Evolutionary conservation across 2,113 vertebrate species (phyloP), one percentile per base, ranked within the genome.

Genomic region (Acrocephalus kingi): DNA sequence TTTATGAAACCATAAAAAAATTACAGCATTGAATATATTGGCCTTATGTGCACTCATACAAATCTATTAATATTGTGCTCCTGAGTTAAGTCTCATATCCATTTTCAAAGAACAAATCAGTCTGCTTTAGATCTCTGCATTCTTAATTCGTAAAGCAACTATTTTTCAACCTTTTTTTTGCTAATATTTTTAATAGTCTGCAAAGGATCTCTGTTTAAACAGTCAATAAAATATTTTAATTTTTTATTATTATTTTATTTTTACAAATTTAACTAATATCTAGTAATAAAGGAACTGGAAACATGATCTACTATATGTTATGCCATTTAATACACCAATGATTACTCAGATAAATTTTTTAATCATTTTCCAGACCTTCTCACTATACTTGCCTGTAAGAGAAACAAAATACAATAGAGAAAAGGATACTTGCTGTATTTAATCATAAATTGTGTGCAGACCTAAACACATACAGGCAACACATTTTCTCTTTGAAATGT

Each of bases 1-100:
- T 96, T 98, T 98, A 96, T 95, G 96, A 97, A 98, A 96, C 68
- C 71, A 97, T 95, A 91, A 97, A 98, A 96, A 92, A 94, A 54
- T 92, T 96, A 92, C 96, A 97, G 69, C 94, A 94, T 93, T 96
- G 95, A 96, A 96, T 94, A 96, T 91, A 96, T 94, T 92, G 77
- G 94, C 91, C 90, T 97, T 96, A 95, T 96, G 73, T 93, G 82
- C 90, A 94, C 87, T 94, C 81, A 91, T 43, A 95, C 81, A 95
- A 94, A 96, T 91, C 81, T 95, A 97, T 97, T 97, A 95, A 97
- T 96, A 93, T 28, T 93, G 77, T 58, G 73, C 20, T 89, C 87
- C 78, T 78, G 67, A 87, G 48, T 90, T 87, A 77, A 68, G 49
- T 75, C 72, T 92, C 68, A 90, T 66, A 97, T 41, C 82, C 28